Base-by-base conservation (phyloP, 2,113 vertebrate species). In the Dunckerocampus dactyliophorus region DNA sequence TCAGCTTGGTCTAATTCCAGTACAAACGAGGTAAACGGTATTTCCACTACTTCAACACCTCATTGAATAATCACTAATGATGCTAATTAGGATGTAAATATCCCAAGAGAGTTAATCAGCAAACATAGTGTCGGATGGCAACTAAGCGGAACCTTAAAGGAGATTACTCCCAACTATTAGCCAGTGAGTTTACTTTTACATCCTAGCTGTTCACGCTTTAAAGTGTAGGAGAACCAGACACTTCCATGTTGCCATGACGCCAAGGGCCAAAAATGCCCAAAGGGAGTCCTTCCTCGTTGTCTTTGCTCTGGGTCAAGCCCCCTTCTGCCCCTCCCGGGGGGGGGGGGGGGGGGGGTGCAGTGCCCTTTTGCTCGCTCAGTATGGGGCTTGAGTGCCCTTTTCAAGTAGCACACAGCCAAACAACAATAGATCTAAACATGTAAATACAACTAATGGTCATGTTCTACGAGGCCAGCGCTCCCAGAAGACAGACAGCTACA, bases 331-430 rank as follows among this genome's bases (percentile, higher is more conserved):
- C 81, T 71, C 58, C 47, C 47, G 82, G 86, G 87, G 80, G 83
- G 83, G 67, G n/a, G 82, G 86, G 87, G 80, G 83, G 83, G 67
- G 82, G 86, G 87, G 80, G 83, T 82, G 67, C 47, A 1, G 54
- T 81, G 53, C 64, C 74, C 84, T 83, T 89, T 85, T 89, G 86
- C 85, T 76, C 63, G 63, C 54, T 61, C 65, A 74, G 62, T 63
- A 62, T 63, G 71, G 34, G 24, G 22, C 48, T 46, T 13, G 34
- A 72, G 65, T 47, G 63, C 75, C 68, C 67, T 69, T 84, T 77
- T 78, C 81, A 70, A 78, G 72, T 69, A 75, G 58, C 80, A 74
- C 76, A 71, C 49, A 19, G 64, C 64, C 62, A 62, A 47, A 81
- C 43, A 81, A 79, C 67, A 82, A 73, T 66, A 59, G 58, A 48